phyloP scores from a whole-genome alignment of 2,797 vertebrate genomes.

The Hydrocynus forskahlii region DNA sequence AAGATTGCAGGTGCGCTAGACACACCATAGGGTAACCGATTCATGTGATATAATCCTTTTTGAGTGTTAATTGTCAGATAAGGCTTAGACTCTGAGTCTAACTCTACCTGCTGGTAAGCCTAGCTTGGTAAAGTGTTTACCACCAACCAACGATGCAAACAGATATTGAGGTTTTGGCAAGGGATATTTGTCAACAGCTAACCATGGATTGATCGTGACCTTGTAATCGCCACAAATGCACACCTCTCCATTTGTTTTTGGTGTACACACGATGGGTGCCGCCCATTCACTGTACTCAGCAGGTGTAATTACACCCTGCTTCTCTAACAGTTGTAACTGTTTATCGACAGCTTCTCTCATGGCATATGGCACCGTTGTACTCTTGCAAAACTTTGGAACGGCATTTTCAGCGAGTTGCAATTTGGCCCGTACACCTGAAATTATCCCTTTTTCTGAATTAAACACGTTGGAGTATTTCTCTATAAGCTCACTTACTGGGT shows the following conservation, averaged over 20 bases:
- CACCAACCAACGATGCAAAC: constrained; percentile 32
- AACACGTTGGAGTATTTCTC: background rate
- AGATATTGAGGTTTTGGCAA: constrained; percentile 41
- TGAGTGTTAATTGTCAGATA: constrained; percentile 46
- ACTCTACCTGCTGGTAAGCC: constrained; percentile 22
- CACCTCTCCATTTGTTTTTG: background rate
- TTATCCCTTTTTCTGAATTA: background rate
- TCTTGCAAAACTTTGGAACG: constrained; percentile 16
- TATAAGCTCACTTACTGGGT: background rate
- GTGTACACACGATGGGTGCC: background rate
- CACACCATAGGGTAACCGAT: constrained; percentile 32
- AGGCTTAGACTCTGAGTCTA: constrained; percentile 26
- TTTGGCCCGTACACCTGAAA: background rate
- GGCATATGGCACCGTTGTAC: background rate
- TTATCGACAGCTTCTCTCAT: background rate
- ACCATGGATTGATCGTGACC: constrained; percentile 43
- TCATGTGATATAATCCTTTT: constrained; percentile 15
- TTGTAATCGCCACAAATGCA: constrained; percentile 27
- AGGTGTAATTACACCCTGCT: background rate
- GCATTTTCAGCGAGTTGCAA: too few relatives aligned
- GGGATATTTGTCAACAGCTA: constrained; percentile 45
- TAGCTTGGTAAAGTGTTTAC: constrained; percentile 43
- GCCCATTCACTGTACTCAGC: constrained; percentile 7
- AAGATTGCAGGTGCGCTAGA: constrained; percentile 35
- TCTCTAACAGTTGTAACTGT: background rate